Evolutionary conservation across 2,797 vertebrate species (phyloP).

Genomic region (Cheirogaleus major): DNA sequence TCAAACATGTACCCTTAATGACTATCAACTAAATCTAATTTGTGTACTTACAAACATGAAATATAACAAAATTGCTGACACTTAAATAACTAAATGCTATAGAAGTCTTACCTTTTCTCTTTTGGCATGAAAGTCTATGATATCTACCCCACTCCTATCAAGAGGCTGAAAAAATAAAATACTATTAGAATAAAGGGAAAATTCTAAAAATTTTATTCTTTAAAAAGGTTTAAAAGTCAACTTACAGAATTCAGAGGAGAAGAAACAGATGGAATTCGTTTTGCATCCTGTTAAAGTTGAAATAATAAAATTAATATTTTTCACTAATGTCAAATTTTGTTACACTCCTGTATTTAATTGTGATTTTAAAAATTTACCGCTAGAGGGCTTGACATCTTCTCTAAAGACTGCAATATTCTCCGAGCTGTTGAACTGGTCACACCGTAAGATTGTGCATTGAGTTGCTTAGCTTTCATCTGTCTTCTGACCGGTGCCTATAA

Average conservation of each 20-base stretch:
- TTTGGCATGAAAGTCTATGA: slow-evolving; percentile 87
- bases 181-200: slow-evolving; percentile 31
- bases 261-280: slow-evolving; percentile 94
- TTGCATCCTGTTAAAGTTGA: slow-evolving; percentile 92
- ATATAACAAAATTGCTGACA: background rate
- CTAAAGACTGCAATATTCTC: slow-evolving; percentile 96
- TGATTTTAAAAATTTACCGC: slow-evolving; percentile 88
- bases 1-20: background rate
- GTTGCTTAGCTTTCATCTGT: slow-evolving; percentile 96
- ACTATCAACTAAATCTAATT: background rate
- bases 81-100: slow-evolving; percentile 5
- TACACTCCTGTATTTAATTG: background rate
- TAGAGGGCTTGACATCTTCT: slow-evolving; percentile 98
- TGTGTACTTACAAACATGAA: background rate
- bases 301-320: slow-evolving; percentile 63
- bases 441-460: slow-evolving; percentile 91
- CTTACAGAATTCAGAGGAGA: slow-evolving; percentile 92
- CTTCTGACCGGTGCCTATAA: slow-evolving; percentile 94
- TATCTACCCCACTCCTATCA: slow-evolving; percentile 88
- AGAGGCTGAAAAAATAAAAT: slow-evolving; percentile 86
- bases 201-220: background rate
- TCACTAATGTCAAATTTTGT: slow-evolving; percentile 27
- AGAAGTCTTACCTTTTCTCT: slow-evolving; percentile 90
- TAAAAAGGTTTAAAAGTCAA: slow-evolving; percentile 68
- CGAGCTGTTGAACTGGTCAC: slow-evolving; percentile 97